These are phyloP conservation scores for Drosophila truncata DNA, from an alignment of 1,140 invertebrate genomes.

Conservation along the genomic window DNA sequence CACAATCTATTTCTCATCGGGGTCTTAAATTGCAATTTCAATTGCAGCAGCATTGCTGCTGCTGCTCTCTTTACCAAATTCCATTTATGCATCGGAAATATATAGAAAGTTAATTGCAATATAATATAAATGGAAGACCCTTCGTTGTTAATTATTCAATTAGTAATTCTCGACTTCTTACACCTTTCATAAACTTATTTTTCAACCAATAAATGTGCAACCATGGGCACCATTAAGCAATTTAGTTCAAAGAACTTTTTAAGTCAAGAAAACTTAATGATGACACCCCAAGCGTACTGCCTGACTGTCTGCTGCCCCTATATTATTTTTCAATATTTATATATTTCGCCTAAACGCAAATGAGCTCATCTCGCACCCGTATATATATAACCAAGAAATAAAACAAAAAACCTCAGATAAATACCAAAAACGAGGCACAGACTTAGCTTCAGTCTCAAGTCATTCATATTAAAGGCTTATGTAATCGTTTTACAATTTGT, in stretches of 20 bases:
- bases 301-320: constrained; percentile 42
- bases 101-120: constrained; percentile 28
- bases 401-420: constrained; percentile 20
- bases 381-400: constrained; percentile 13
- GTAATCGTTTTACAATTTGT: constrained; percentile 71
- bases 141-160: not conserved
- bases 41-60: not conserved
- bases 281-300: constrained; percentile 29
- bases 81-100: constrained; percentile 9
- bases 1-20: constrained; percentile 80
- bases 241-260: constrained; percentile 52
- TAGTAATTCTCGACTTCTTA: not conserved
- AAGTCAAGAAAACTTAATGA: constrained; percentile 43
- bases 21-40: constrained; percentile 43
- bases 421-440: constrained; percentile 26
- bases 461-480: constrained; percentile 67
- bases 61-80: constrained; percentile 18
- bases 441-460: constrained; percentile 4
- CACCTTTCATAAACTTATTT: not conserved
- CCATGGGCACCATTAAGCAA: constrained; percentile 41
- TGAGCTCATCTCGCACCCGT: constrained; percentile 67
- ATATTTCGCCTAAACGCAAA: constrained; percentile 49
- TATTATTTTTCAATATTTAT: constrained; percentile 72
- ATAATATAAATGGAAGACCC: not conserved
- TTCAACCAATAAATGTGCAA: no score